A percentile compares a stretch with the other conserved stretches of the same genome.
phyloP scores from a whole-genome alignment of 2,113 vertebrate genomes.

The Gavia stellata region DNA sequence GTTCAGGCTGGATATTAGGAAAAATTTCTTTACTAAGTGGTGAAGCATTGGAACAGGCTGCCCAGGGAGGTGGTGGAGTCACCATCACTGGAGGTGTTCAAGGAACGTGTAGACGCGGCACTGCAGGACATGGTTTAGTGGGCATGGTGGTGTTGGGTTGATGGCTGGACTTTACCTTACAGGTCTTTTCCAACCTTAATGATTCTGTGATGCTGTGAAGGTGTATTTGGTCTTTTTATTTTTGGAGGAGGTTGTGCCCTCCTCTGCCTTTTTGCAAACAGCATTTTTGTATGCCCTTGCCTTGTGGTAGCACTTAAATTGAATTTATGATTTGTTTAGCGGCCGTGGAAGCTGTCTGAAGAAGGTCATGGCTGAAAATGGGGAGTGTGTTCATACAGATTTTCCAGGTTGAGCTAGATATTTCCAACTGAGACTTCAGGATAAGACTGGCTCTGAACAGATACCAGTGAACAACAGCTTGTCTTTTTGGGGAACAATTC shows the following conservation, averaged over 20 bases:
- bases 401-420: neutral
- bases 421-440: neutral
- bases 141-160: too few relatives aligned
- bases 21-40: too few relatives aligned
- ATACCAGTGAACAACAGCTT: neutral
- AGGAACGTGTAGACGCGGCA: too few relatives aligned
- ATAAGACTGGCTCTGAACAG: neutral
- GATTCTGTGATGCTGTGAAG: too few relatives aligned
- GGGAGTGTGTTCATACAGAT: neutral
- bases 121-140: too few relatives aligned
- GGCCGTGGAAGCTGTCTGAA: neutral
- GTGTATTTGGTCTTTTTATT: neutral
- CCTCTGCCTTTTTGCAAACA: neutral
- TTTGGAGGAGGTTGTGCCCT: neutral
- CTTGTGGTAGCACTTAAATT: neutral
- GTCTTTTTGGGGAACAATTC: neutral
- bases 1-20: too few relatives aligned
- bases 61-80: too few relatives aligned
- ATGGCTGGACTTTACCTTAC: too few relatives aligned
- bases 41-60: too few relatives aligned
- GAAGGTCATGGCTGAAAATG: neutral
- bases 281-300: neutral
- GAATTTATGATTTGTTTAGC: neutral
- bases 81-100: too few relatives aligned
- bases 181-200: too few relatives aligned